Evolutionary conservation across 1,140 invertebrate genomes (phyloP), one percentile per base, ranked within the genome.

Genomic region (Drosophila triauraria): DNA sequence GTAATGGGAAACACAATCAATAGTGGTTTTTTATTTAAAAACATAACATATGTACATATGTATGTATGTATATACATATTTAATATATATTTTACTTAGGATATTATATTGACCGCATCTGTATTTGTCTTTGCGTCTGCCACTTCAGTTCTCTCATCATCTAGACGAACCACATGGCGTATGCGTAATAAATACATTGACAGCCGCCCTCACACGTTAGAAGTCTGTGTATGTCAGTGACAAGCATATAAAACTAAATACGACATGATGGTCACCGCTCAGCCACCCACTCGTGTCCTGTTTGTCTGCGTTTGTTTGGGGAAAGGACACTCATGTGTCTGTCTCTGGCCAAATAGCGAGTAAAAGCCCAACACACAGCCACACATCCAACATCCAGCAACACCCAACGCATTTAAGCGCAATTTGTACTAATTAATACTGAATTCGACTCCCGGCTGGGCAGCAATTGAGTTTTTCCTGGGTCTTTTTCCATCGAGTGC

Each of bases 351-450:
- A 65, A 80, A 74, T 70, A 76, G 65, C 56, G 56, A 72, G 65
- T 84, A 62, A 60, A 13, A 38, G 60, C 43, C 60, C 56, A 59
- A 27, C 53, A 32, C n/a, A 48, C 27, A 46, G 27, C 27, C 60
- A 62, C 51, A 5, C 57, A 51, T 50, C 54, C n/a, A 27, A 30
- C 53, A 56, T 32, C 43, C 38, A 40, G 17, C 42, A 65, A 56
- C 53, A 38, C 76, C 42, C 58, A 50, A 68, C 62, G 57, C 61
- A 83, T 87, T 87, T 78, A 70, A 72, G 80, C 78, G 65, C 77
- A 83, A 83, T 87, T 88, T 83, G 72, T 84, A 75, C 84, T 78
- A 88, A 87, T 87, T 87, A 88, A 88, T 68, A 65, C 64, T 53
- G 57, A 83, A 70, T 75, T 83, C 71, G 65, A 72, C 67, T 50